Evolutionary conservation across 2,888 invertebrate genomes (phyloP), one percentile per base, ranked within the genome.

Genomic region (Parnassius glacialis): DNA sequence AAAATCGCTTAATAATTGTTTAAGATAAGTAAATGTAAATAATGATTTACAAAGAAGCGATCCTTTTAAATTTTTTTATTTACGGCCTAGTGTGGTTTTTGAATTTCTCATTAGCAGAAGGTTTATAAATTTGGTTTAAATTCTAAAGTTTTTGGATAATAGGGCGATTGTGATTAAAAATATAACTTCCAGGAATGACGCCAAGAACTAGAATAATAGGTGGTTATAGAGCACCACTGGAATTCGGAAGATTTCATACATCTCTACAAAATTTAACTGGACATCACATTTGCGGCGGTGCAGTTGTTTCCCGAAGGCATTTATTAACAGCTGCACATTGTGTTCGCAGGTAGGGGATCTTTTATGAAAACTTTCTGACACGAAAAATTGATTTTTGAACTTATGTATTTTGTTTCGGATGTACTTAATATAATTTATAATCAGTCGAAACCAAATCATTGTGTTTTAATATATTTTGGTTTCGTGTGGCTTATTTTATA

Each of bases 301-400:
- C 84, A 43, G 77, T 90, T 10, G 72, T 90, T 52, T 89, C 90
- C 1, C 73, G 72, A 47, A 74, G 70, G 67, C 80, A 84, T 66
- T 68, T 89, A 12, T 72, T 85, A 0, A 89, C 90, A 10, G 89
- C 87, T 5, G 90, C 90, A 13, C 90, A 91, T 75, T 91, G 90
- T 71, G 79, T 90, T n/a, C 12, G 20, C 1, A 20, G 20, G 20
- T 25, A 5, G 25, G 7, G 5, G 25, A 25, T 25, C 25, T 25
- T 25, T 25, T 3, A 25, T 25, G 25, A 25, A 25, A 25, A 25
- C 7, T 25, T 25, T 25, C 7, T 25, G 25, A 5, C 25, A 25
- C 25, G 7, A 5, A 7, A 34, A 34, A 34, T 34, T 7, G 7
- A 34, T 34, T 34, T 34, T 34, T 34, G 34, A 34, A 34, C 20